Evolutionary conservation across 2,888 invertebrate species (phyloP), one percentile per base, ranked within the genome.

Genomic region (Rhogogaster chlorosoma): DNA sequence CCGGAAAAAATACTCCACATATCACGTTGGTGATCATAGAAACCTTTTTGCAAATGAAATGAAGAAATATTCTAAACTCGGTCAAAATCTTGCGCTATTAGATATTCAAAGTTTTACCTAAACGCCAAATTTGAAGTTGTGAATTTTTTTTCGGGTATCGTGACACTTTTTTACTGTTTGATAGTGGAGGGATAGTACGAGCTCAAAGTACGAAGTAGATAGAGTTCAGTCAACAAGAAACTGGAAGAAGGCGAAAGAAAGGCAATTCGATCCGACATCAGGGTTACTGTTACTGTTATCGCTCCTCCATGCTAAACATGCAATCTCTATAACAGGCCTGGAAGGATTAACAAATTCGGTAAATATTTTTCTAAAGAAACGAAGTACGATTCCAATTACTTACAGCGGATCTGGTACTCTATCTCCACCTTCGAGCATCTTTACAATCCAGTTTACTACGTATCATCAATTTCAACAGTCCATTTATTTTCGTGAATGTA

Each of bases 221-320:
- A 26, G 53, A 38, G n/a, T 22, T 26, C 9, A 1, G 38, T 7
- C 4, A 29, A 67, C 15, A 73, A 22, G 3, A 26, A 71, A 1
- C 71, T 7, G 15, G 26, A 22, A 26, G 26, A 42, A 42, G 26
- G 77, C 2, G 26, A 77, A 77, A 49, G 18, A 77, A 77, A 49
- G n/a, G 18, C 45, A 49, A 77, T 77, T 77, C n/a, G 49, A 49
- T 53, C 18, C 1, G 32, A 18, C 15, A 29, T 77, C 53, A 26
- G 32, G 77, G 45, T 29, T 32, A 53, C 15, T 22, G 77, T 49
- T 77, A 77, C 26, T 29, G 77, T 77, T 77, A 77, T 53, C 9
- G 2, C 22, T 77, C 15, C 36, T 29, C 1, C 22, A 42, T 22
- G 73, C 29, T 29, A 32, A 45, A 49, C 49, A 53, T 7, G 7